Evolutionary conservation across 37 sponge, comb jelly and placozoan genomes (phyloP), one percentile per base, ranked within the genome.

Genomic region (Theonella swinhoei): DNA sequence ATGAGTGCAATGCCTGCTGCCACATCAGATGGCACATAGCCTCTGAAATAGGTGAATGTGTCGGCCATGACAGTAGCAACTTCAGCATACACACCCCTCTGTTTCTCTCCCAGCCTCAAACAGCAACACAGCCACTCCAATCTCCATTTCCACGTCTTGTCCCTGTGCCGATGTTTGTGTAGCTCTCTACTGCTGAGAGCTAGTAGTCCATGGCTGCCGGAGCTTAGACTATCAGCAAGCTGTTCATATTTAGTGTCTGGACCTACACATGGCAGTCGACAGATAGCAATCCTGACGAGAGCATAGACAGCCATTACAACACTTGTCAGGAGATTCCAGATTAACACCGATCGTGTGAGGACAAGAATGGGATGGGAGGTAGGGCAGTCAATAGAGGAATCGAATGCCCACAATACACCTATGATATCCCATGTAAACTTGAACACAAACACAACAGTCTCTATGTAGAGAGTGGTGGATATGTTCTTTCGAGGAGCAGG

Each of bases 11-110:
- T 31, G 3, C 93, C 93, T 42, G 93, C 93, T 1, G 70, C 42
- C 1, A 92, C 34, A 85, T 92, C 93, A 23, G 93, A 88, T 9
- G 93, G 86, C 24, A 92, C 93, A 62, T 92, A 92, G 17, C 88
- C 88, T n/a, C 86, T 77, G 70, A 85, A 88, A 25, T 80, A 39
- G 22, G 23, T 59, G 43, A 84, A 88, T 31, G 68, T 74, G 71
- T 84, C 82, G 3, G 81, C 42, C 61, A 92, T 62, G 19, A 77
- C 70, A 1, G 81, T 76, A 2, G 89, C 41, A 4, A 92, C 78
- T 26, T 92, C 88, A 26, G 39, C 58, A 38, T 76, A 88, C 26
- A 78, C 74, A 11, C 42, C 29, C 30, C 71, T 31, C 20, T 87
- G 83, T 20, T 66, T 64, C 1, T 73, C 66, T 23, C 72, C 63